A percentile compares a stretch with the other conserved stretches of the same genome.
Evolutionary conservation across 2,113 vertebrate species (phyloP).

Genomic region (Stigmatopora argus): DNA sequence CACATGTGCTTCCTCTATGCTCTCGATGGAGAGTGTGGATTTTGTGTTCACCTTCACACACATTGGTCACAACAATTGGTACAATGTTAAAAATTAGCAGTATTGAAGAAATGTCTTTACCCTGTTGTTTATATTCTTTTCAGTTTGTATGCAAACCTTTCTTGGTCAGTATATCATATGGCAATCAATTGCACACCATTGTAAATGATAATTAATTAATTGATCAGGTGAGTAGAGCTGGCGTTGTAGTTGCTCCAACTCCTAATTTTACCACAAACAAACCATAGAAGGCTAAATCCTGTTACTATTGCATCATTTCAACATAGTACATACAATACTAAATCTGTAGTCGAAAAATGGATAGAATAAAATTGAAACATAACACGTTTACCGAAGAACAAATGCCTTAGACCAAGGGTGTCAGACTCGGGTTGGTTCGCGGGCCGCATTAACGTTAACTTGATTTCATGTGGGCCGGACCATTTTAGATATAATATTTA

Average conservation of each 20-base stretch:
- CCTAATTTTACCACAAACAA: not conserved
- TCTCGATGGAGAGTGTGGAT: constrained; percentile 26
- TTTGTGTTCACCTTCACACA: not conserved
- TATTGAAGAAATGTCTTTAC: no score
- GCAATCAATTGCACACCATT: no score
- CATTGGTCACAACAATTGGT: not conserved
- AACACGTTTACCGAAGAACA: not conserved
- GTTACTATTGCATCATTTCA: not conserved
- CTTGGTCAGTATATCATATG: no score
- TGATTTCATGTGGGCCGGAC: no score
- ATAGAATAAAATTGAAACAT: not conserved
- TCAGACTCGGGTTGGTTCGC: no score
- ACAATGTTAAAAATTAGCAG: not conserved
- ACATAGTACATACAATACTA: not conserved
- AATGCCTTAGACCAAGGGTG: not conserved
- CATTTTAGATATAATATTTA: no score
- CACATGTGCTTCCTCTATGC: constrained; percentile 38
- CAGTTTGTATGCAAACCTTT: no score
- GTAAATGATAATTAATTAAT: no score
- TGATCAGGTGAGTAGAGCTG: no score
- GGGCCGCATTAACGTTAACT: no score
- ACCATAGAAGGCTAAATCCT: not conserved
- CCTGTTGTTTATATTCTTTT: no score
- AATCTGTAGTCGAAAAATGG: not conserved
- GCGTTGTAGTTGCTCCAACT: not conserved